phyloP scores from a whole-genome alignment of 2,888 invertebrate species.

The Caenorhabditis doughertyi region DNA sequence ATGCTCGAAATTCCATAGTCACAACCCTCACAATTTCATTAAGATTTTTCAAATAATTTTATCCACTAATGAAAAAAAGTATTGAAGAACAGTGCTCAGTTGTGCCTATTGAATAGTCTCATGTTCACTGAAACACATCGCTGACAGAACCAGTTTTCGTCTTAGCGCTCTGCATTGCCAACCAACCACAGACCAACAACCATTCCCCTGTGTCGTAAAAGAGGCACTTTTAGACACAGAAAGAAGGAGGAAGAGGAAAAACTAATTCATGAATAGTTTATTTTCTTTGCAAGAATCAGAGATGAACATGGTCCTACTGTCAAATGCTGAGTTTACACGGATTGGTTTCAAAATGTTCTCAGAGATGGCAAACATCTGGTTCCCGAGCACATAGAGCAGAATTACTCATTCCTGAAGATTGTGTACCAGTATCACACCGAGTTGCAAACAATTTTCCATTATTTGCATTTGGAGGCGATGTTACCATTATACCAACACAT shows the following conservation, averaged over 20 bases:
- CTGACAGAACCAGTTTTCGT: conserved; percentile 42
- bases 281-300: conserved; percentile 13
- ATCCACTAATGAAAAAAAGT: too few relatives aligned
- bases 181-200: conserved; percentile 35
- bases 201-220: conserved; percentile 38
- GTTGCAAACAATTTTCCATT: conserved; percentile 46
- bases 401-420: conserved; percentile 41
- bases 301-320: conserved; percentile 8
- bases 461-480: neutral
- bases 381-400: conserved; percentile 43
- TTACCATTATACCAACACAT: conserved; percentile 45
- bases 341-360: neutral
- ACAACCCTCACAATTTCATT: too few relatives aligned
- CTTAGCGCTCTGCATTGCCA: conserved; percentile 12
- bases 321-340: neutral
- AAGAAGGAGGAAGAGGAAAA: neutral
- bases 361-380: conserved; percentile 49
- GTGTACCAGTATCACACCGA: conserved; percentile 29
- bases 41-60: too few relatives aligned
- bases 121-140: conserved; percentile 22
- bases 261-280: conserved; percentile 60
- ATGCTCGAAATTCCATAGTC: too few relatives aligned
- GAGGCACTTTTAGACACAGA: conserved; percentile 10
- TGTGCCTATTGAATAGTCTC: conserved; percentile 13
- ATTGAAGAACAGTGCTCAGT: conserved; percentile 8